Evolutionary conservation across 2,888 invertebrate genomes (phyloP).

Genomic region (Ligdia adustata): DNA sequence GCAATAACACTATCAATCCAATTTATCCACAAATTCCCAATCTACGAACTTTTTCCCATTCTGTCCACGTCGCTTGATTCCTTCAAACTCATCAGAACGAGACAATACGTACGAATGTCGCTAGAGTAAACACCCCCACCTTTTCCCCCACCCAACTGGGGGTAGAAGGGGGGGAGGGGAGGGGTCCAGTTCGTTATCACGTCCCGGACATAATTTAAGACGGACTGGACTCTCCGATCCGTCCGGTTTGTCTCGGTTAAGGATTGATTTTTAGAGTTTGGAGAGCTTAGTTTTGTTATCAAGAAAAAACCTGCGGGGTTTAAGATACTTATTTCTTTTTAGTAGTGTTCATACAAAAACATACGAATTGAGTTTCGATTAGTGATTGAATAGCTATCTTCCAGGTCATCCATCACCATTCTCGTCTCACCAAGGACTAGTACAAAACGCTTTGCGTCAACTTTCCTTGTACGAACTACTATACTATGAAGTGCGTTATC

Average conservation of each 20-base stretch:
- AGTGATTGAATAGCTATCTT: no score
- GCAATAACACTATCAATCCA: not conserved
- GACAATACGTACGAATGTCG: conserved; percentile 54
- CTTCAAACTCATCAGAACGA: conserved; percentile 38
- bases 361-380: no score
- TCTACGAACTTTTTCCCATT: conserved; percentile 2
- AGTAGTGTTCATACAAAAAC: no score
- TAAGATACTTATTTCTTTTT: no score
- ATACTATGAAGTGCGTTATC: no score
- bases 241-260: conserved; percentile 44
- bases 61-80: conserved; percentile 15
- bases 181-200: conserved; percentile 69
- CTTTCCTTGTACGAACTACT: no score
- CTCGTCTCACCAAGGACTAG: no score
- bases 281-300: no score
- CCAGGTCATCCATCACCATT: no score
- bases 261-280: conserved; percentile 40
- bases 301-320: no score
- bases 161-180: not conserved
- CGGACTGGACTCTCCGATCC: conserved; percentile 46
- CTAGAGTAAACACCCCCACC: conserved; percentile 61
- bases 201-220: conserved; percentile 81
- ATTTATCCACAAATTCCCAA: not conserved
- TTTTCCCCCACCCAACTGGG: conserved; percentile 25
- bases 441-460: no score